Percentiles rank a stretch among this genome's conserved stretches.
These are phyloP conservation scores for Gracilinanus agilis DNA, from an alignment of 2,113 vertebrate species.

Conservation along the genomic window DNA sequence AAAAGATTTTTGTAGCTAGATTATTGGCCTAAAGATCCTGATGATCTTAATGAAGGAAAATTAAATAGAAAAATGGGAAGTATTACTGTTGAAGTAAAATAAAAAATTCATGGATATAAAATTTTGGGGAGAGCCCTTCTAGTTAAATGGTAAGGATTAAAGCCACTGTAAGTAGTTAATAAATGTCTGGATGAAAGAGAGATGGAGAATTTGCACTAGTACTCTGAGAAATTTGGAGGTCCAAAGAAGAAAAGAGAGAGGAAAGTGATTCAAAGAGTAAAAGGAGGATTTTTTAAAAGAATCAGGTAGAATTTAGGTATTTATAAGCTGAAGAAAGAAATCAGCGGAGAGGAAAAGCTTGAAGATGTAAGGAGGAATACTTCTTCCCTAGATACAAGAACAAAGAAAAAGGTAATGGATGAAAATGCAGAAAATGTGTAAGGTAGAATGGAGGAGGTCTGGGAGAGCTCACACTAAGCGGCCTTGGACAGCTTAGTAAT, in stretches of 20 bases:
- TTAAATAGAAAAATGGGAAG: not conserved
- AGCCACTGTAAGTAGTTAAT: not conserved
- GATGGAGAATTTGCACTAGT: not conserved
- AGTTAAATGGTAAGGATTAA: not conserved
- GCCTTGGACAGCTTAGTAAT: not conserved
- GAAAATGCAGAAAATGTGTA: not conserved
- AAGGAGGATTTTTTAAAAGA: not conserved
- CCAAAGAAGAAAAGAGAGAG: not conserved
- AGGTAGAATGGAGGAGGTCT: not conserved
- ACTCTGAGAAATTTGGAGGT: not conserved
- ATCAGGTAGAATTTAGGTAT: not conserved
- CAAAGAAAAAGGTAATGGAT: not conserved
- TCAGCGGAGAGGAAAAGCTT: not conserved
- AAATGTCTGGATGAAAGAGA: not conserved
- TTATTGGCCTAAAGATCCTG: not conserved
- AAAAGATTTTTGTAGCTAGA: not conserved
- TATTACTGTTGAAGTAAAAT: not conserved
- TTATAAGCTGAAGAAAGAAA: not conserved
- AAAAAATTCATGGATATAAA: not conserved
- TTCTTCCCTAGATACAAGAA: too few relatives aligned
- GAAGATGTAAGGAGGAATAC: not conserved
- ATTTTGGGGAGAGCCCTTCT: not conserved
- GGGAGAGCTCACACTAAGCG: not conserved
- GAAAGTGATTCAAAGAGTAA: not conserved
- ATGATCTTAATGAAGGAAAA: not conserved